phyloP scores from a whole-genome alignment of 2,113 vertebrate genomes.

The Nyctibius bracteatus region DNA sequence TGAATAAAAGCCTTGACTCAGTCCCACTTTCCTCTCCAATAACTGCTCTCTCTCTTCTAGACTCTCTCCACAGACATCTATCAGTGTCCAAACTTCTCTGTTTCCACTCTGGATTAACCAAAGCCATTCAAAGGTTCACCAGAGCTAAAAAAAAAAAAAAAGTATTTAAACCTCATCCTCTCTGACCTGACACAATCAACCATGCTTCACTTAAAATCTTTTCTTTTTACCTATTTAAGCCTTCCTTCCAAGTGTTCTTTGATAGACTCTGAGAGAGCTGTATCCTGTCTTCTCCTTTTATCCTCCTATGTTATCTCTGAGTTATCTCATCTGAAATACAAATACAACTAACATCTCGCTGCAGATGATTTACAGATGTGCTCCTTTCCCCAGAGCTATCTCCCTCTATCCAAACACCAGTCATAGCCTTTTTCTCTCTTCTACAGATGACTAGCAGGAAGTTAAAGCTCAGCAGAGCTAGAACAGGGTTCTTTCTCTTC shows the following conservation, averaged over 20 bases:
- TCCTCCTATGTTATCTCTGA: not conserved
- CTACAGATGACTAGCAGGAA: not conserved
- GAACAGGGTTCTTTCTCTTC: not conserved
- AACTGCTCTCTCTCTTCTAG: not conserved
- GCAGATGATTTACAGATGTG: not conserved
- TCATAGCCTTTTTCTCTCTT: not conserved
- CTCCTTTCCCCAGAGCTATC: not conserved
- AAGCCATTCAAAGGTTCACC: not conserved
- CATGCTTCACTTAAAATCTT: not conserved
- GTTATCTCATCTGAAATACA: not conserved
- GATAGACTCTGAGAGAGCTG: not conserved
- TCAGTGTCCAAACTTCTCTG: not conserved
- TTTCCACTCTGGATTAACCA: not conserved
- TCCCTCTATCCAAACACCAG: not conserved
- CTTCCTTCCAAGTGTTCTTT: not conserved
- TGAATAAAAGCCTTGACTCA: not conserved
- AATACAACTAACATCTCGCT: not conserved
- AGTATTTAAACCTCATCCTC: not conserved
- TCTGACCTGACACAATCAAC: not conserved
- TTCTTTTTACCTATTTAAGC: not conserved
- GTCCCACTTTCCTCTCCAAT: not conserved
- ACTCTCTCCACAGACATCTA: not conserved
- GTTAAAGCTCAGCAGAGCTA: not conserved
- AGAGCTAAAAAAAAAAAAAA: not conserved
- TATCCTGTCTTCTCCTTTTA: not conserved